phyloP scores from a whole-genome alignment of 2,113 vertebrate genomes.

The Acinonyx jubatus region DNA sequence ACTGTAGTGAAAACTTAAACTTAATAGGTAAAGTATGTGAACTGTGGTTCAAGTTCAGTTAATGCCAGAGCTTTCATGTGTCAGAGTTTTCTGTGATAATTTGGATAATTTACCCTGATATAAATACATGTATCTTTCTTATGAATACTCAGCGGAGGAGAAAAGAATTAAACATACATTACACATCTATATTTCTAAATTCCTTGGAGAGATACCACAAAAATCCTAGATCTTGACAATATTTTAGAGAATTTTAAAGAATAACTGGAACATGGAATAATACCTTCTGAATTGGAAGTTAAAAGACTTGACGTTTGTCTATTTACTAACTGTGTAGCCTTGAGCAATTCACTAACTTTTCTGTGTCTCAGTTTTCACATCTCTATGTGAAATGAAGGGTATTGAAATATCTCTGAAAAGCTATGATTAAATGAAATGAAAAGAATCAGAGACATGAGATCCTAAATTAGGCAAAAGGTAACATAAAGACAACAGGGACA shows the following conservation, averaged over 20 bases:
- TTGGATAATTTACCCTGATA: neutral
- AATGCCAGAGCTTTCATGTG: neutral
- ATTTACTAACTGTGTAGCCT: neutral
- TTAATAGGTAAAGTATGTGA: neutral
- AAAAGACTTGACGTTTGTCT: neutral
- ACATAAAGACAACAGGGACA: neutral
- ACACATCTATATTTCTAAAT: neutral
- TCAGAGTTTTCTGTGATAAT: neutral
- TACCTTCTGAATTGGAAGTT: neutral
- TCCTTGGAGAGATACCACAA: neutral
- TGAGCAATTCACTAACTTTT: neutral
- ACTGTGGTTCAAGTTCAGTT: neutral
- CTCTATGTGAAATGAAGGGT: constrained; percentile 6
- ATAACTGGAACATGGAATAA: neutral
- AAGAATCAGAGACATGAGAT: neutral
- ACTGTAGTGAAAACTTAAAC: neutral
- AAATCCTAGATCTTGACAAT: neutral
- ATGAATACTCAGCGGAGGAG: neutral
- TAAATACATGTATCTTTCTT: neutral
- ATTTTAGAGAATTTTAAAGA: neutral
- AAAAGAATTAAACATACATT: neutral
- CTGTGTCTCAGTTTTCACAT: neutral
- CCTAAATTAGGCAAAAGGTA: neutral
- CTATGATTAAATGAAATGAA: constrained; percentile 18
- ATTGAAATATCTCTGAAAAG: neutral